phyloP scores from a whole-genome alignment of 2,888 invertebrate species.

The Dolichopus griseipennis region DNA sequence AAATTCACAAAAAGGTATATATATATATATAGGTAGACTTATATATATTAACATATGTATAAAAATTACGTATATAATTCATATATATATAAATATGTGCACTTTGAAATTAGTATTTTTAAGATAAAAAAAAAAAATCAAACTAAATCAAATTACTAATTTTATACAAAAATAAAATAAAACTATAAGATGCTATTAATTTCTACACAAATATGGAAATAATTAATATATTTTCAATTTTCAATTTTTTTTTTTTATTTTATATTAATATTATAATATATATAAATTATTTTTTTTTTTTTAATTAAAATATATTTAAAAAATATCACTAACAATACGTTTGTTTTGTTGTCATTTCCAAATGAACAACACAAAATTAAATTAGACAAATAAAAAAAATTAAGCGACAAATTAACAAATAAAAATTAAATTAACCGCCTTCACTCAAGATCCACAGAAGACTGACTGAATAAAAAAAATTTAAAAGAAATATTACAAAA shows the following conservation, averaged over 20 bases:
- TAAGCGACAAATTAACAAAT: background rate
- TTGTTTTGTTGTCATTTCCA: background rate
- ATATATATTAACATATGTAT: too few species aligned
- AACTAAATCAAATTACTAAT: background rate
- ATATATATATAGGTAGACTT: too few species aligned
- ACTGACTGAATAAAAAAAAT: background rate
- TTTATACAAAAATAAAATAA: background rate
- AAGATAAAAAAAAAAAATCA: background rate
- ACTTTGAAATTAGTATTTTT: background rate
- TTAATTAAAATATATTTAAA: background rate
- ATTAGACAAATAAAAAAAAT: background rate
- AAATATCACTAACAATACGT: constrained; percentile 4
- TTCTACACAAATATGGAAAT: background rate
- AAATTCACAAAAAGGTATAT: too few species aligned
- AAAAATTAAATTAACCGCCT: background rate
- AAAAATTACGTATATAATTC: too few species aligned
- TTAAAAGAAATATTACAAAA: background rate
- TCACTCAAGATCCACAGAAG: background rate
- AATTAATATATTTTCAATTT: too few species aligned
- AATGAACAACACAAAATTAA: constrained; percentile 1
- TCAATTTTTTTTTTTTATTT: too few species aligned
- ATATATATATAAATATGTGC: too few species aligned
- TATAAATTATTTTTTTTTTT: background rate
- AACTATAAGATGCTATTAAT: background rate
- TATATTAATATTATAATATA: background rate